Evolutionary conservation across 2,888 invertebrate genomes (phyloP).

Genomic region (Baccha elongata): DNA sequence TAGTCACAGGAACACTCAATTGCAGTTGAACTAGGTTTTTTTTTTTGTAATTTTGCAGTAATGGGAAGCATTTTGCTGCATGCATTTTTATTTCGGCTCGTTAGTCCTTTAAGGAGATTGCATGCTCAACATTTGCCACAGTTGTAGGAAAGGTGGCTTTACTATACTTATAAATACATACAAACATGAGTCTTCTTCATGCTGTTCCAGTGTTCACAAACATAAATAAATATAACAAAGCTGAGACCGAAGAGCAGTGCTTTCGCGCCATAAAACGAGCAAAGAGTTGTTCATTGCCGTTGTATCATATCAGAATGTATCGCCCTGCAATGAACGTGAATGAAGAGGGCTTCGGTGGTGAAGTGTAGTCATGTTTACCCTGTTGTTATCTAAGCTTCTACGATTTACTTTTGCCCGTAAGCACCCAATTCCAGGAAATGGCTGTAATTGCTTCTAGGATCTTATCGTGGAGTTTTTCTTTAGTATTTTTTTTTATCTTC

Average conservation of each 20-base stretch:
- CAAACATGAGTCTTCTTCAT: slow-evolving; percentile 4
- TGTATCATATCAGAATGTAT: too few species aligned
- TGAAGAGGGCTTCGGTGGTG: slow-evolving; percentile 45
- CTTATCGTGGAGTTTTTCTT: slow-evolving; percentile 54
- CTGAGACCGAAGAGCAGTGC: slow-evolving; percentile 12
- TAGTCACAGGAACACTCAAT: slow-evolving; percentile 34
- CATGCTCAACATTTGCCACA: slow-evolving; percentile 33
- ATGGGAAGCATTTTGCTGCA: slow-evolving; percentile 48
- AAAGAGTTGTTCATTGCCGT: too few species aligned
- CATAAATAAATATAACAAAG: slow-evolving; percentile 6
- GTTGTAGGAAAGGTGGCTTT: background rate
- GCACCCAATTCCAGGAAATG: slow-evolving; percentile 65
- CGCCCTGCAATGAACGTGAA: slow-evolving; percentile 40
- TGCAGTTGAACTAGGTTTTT: slow-evolving; percentile 36
- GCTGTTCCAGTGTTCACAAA: background rate
- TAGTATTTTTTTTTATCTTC: slow-evolving; percentile 23
- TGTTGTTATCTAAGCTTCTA: slow-evolving; percentile 67
- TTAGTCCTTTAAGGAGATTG: slow-evolving; percentile 61
- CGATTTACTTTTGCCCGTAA: slow-evolving; percentile 66
- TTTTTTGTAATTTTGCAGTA: background rate
- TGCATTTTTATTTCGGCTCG: slow-evolving; percentile 68
- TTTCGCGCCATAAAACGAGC: slow-evolving; percentile 19
- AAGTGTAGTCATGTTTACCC: slow-evolving; percentile 64
- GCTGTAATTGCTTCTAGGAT: slow-evolving; percentile 64
- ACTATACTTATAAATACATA: background rate